These are phyloP conservation scores for Astreopora myriophthalma DNA, from an alignment of 64 coral and sea anemone genomes.

Conservation along the genomic window DNA sequence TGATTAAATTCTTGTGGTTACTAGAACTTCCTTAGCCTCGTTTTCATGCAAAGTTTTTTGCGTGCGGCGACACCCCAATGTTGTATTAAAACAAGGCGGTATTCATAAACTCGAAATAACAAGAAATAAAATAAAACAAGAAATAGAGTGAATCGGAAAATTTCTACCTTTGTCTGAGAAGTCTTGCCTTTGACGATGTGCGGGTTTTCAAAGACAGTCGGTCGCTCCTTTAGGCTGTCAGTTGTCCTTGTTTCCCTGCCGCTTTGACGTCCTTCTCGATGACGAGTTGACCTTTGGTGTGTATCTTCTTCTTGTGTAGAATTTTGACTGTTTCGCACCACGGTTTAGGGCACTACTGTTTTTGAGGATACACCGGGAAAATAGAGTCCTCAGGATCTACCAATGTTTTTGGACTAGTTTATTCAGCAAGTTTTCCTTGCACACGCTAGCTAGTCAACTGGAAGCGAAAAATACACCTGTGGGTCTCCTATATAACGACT, in stretches of 20 bases:
- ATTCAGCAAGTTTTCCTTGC: not conserved
- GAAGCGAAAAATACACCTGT: not conserved
- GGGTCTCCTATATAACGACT: not conserved
- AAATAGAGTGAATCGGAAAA: not conserved
- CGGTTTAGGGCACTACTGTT: conserved; percentile 3
- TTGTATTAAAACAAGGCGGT: not conserved
- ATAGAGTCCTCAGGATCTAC: not conserved
- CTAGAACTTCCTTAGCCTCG: conserved; percentile 11
- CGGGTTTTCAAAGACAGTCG: conserved; percentile 24
- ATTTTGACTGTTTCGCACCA: conserved; percentile 34
- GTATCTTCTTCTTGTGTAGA: not conserved
- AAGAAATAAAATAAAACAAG: not conserved
- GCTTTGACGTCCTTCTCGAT: not conserved
- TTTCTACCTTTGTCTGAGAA: conserved; percentile 7
- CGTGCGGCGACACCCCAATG: not conserved
- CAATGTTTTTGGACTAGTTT: not conserved
- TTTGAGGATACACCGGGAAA: not conserved
- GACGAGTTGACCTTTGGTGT: conserved; percentile 3
- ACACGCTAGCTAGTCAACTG: not conserved
- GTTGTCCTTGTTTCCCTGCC: conserved; percentile 11
- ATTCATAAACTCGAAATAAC: not conserved
- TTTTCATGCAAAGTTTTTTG: conserved; percentile 20
- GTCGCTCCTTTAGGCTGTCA: conserved; percentile 20
- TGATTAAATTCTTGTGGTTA: not conserved
- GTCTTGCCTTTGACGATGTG: not conserved